These are phyloP conservation scores for Philopedon plagiatum DNA, from an alignment of 2,888 invertebrate genomes.

Conservation along the genomic window DNA sequence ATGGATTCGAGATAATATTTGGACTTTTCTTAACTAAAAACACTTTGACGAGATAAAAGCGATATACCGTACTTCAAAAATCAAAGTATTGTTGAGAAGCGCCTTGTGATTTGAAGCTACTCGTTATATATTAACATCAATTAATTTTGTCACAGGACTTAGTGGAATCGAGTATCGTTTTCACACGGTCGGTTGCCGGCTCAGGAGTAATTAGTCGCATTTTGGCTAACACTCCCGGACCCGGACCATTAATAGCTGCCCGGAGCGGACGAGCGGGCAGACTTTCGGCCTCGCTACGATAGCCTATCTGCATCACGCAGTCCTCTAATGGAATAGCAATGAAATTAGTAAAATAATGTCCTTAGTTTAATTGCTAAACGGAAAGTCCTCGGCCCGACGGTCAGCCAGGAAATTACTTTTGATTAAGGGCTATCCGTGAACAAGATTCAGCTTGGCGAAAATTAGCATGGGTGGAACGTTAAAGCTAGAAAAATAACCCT, in stretches of 20 bases:
- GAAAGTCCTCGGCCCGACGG: constrained; percentile 59
- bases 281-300: constrained; percentile 55
- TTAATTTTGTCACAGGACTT: neutral
- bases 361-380: constrained; percentile 68
- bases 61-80: too few species aligned
- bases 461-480: constrained; percentile 4
- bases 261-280: constrained; percentile 56
- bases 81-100: too few species aligned
- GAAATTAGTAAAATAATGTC: constrained; percentile 70
- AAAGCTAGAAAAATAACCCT: neutral
- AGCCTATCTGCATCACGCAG: constrained; percentile 69
- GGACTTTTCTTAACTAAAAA: too few species aligned
- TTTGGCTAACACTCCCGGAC: constrained; percentile 53
- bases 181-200: constrained; percentile 34
- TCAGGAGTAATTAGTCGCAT: constrained; percentile 58
- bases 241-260: constrained; percentile 62
- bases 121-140: neutral
- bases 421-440: constrained; percentile 62
- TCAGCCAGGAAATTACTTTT: constrained; percentile 67
- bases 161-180: constrained; percentile 12
- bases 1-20: too few species aligned
- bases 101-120: too few species aligned
- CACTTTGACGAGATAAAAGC: too few species aligned
- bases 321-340: constrained; percentile 70
- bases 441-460: constrained; percentile 11